Evolutionary conservation across 37 sponge, comb jelly and placozoan genomes (phyloP).

Genomic region (Mnemiopsis leidyi): DNA sequence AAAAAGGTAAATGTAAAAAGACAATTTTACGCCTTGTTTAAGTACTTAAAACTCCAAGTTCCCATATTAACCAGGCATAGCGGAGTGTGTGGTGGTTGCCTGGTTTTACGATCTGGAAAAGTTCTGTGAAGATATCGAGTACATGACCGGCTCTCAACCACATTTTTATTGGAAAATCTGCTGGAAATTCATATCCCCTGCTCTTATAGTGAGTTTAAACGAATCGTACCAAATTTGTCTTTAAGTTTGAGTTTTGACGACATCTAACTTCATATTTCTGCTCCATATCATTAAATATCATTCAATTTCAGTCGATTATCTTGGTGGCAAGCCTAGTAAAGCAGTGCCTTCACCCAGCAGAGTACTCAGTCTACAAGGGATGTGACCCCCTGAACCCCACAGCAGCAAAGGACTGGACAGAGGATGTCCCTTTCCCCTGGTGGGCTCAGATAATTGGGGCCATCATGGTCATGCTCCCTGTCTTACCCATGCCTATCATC

Average conservation of each 20-base stretch:
- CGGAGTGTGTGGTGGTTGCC: slow-evolving; percentile 31
- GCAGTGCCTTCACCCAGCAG: slow-evolving; percentile 16
- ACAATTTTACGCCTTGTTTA: too few relatives aligned
- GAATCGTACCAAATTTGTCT: too few relatives aligned
- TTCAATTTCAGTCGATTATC: background rate
- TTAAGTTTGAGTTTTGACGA: too few relatives aligned
- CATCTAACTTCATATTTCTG: too few relatives aligned
- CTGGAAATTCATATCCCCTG: slow-evolving; percentile 58
- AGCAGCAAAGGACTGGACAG: background rate
- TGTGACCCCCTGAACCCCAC: background rate
- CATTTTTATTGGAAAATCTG: slow-evolving; percentile 62
- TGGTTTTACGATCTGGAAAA: slow-evolving; percentile 51
- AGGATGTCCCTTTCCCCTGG: background rate
- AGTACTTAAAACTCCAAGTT: too few relatives aligned
- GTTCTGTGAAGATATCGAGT: slow-evolving; percentile 63
- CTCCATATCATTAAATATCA: too few relatives aligned
- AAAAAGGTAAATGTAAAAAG: too few relatives aligned
- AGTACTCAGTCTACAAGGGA: background rate
- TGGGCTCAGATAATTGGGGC: slow-evolving; percentile 51
- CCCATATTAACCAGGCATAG: too few relatives aligned
- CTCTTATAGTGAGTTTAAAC: slow-evolving; percentile 16
- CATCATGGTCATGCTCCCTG: slow-evolving; percentile 45
- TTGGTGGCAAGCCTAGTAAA: slow-evolving; percentile 46
- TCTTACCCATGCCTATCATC: slow-evolving; percentile 36
- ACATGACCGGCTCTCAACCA: slow-evolving; percentile 65